Conservation (phyloP, 2,113 vertebrate genomes). For the Catharus fuscescens region DNA sequence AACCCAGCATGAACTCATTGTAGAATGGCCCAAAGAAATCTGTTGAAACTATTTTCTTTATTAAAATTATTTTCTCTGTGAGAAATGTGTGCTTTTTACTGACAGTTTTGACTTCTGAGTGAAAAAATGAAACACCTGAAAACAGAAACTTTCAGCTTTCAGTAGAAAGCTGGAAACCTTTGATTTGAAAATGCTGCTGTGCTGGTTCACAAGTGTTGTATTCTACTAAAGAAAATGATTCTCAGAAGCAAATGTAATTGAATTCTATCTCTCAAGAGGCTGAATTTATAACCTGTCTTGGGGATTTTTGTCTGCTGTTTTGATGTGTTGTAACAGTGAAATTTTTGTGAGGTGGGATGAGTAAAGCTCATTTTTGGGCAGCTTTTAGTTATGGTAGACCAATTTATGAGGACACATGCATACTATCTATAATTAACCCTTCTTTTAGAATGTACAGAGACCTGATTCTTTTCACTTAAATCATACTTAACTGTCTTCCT, state of each 20-base stretch:
- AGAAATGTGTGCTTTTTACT: background rate
- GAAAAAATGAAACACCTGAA: conserved; percentile 17
- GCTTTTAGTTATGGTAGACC: background rate
- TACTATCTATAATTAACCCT: background rate
- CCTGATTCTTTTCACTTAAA: conserved; percentile 19
- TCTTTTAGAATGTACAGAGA: background rate
- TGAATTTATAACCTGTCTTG: background rate
- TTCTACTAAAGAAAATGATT: background rate
- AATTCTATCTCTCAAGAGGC: conserved; percentile 20
- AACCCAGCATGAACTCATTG: background rate
- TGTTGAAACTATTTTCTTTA: conserved; percentile 39
- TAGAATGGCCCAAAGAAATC: background rate
- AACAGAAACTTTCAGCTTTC: conserved; percentile 39
- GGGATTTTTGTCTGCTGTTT: conserved; percentile 7
- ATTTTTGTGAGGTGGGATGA: background rate
- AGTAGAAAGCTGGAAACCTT: conserved; percentile 15
- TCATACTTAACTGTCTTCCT: background rate
- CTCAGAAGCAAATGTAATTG: conserved; percentile 43
- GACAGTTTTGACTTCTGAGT: conserved; percentile 6
- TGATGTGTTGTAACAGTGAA: background rate
- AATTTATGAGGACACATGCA: background rate
- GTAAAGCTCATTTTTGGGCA: background rate
- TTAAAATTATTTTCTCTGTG: conserved; percentile 42
- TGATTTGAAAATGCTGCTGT: conserved; percentile 54
- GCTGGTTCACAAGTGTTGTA: conserved; percentile 20